A percentile compares a stretch with the other conserved stretches of the same genome.
phyloP scores from a whole-genome alignment of 2,888 invertebrate genomes.

The Perizoma affinitatum region DNA sequence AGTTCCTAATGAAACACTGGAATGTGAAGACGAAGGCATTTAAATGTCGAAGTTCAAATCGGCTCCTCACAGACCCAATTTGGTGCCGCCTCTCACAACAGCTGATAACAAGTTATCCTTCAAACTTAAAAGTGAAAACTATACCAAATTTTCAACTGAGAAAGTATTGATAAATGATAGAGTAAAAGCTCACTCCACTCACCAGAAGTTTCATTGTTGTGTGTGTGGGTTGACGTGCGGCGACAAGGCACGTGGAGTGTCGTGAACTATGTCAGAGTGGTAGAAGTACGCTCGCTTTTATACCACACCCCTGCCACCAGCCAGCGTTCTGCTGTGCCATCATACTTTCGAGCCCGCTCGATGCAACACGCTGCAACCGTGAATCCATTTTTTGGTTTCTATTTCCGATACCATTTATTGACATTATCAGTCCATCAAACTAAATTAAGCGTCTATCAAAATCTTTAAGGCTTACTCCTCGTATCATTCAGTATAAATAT shows the following conservation, averaged over 20 bases:
- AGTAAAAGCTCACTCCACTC: conserved; percentile 59
- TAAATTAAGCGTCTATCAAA: conserved; percentile 14
- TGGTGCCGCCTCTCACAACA: conserved; percentile 60
- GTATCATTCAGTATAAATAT: neutral
- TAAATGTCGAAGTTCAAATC: conserved; percentile 75
- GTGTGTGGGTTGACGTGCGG: conserved; percentile 61
- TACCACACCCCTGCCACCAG: conserved; percentile 82
- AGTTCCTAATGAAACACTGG: conserved; percentile 56
- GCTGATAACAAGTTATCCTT: conserved; percentile 59
- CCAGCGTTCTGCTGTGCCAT: conserved; percentile 65
- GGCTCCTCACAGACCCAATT: conserved; percentile 67
- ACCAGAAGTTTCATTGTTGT: conserved; percentile 80
- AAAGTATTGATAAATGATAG: conserved; percentile 32
- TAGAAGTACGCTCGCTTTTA: conserved; percentile 78
- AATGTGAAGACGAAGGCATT: conserved; percentile 58
- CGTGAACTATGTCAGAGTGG: conserved; percentile 81
- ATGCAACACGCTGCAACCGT: conserved; percentile 62
- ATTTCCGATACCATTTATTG: conserved; percentile 57
- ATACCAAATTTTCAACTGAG: conserved; percentile 16
- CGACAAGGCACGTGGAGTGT: conserved; percentile 69
- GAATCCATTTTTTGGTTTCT: conserved; percentile 54
- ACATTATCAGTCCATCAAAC: conserved; percentile 42
- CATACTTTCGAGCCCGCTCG: conserved; percentile 77
- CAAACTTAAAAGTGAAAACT: conserved; percentile 42
- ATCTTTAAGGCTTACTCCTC: conserved; percentile 8